phyloP scores from a whole-genome alignment of 2,797 vertebrate genomes.

The Lithobates sylvaticus region DNA sequence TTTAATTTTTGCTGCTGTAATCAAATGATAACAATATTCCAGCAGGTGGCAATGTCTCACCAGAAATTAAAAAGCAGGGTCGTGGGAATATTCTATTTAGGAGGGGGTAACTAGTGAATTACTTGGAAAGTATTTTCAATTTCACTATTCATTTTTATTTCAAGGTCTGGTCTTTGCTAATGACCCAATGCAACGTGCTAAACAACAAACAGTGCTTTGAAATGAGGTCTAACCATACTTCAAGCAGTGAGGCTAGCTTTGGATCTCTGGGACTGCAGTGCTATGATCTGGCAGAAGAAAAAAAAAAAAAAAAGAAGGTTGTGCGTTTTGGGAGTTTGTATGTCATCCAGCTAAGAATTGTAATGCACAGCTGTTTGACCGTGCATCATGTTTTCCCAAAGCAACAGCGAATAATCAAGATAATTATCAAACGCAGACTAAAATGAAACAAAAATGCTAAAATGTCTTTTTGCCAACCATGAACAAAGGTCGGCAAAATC shows the following conservation, averaged over 20 bases:
- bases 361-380: constrained; percentile 29
- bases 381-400: constrained; percentile 1
- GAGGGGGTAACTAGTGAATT: constrained; percentile 73
- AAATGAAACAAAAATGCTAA: not conserved
- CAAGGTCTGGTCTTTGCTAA: constrained; percentile 75
- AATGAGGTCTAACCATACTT: constrained; percentile 25
- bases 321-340: not conserved
- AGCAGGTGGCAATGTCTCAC: constrained; percentile 81
- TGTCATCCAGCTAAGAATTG: constrained; percentile 16
- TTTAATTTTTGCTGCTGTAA: no score
- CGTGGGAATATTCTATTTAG: constrained; percentile 60
- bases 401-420: constrained; percentile 6
- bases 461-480: not conserved
- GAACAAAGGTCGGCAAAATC: not conserved
- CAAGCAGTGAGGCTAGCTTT: not conserved
- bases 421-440: not conserved
- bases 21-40: constrained; percentile 57
- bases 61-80: constrained; percentile 56
- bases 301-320: constrained; percentile 34
- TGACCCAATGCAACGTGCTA: constrained; percentile 55
- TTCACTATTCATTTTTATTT: constrained; percentile 66
- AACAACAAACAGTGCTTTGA: constrained; percentile 60
- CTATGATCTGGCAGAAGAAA: constrained; percentile 40
- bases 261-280: constrained; percentile 22
- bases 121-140: constrained; percentile 73